Percentiles rank a stretch among this genome's conserved stretches.
Evolutionary conservation across 1,140 invertebrate genomes (phyloP).

Genomic region (Helicoverpa zea): DNA sequence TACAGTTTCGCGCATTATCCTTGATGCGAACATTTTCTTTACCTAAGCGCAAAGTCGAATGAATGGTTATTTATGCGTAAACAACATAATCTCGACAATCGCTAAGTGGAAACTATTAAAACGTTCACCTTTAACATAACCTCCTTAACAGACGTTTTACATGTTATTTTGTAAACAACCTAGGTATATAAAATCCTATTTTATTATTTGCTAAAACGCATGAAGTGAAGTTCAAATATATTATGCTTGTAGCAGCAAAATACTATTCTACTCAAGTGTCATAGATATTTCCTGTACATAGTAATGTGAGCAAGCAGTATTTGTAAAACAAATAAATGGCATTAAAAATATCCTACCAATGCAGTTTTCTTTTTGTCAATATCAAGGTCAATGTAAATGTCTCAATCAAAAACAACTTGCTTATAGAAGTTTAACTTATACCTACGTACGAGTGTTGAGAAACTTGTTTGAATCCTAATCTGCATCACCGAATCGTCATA

Average conservation of each 20-base stretch:
- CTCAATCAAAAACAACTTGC: too few relatives aligned
- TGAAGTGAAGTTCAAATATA: background rate
- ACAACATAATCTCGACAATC: constrained; percentile 42
- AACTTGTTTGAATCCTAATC: too few relatives aligned
- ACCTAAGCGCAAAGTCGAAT: constrained; percentile 5
- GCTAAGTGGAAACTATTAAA: constrained; percentile 26
- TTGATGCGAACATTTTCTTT: constrained; percentile 32
- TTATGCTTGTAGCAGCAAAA: background rate
- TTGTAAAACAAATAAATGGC: too few relatives aligned
- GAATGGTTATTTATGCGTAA: constrained; percentile 38
- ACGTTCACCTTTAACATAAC: constrained; percentile 41
- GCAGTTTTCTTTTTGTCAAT: too few relatives aligned
- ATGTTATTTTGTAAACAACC: background rate
- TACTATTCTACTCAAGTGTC: background rate
- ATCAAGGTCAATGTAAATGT: too few relatives aligned
- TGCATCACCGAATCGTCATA: too few relatives aligned
- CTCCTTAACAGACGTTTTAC: background rate
- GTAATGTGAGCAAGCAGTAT: too few relatives aligned
- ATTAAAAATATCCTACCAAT: too few relatives aligned
- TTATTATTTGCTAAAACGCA: background rate
- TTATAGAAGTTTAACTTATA: too few relatives aligned
- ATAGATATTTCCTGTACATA: too few relatives aligned
- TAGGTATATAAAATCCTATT: background rate
- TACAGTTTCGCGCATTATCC: constrained; percentile 28
- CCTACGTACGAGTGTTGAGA: too few relatives aligned